These are phyloP conservation scores for Borostomias antarcticus DNA, from an alignment of 2,797 vertebrate species.

Conservation along the genomic window DNA sequence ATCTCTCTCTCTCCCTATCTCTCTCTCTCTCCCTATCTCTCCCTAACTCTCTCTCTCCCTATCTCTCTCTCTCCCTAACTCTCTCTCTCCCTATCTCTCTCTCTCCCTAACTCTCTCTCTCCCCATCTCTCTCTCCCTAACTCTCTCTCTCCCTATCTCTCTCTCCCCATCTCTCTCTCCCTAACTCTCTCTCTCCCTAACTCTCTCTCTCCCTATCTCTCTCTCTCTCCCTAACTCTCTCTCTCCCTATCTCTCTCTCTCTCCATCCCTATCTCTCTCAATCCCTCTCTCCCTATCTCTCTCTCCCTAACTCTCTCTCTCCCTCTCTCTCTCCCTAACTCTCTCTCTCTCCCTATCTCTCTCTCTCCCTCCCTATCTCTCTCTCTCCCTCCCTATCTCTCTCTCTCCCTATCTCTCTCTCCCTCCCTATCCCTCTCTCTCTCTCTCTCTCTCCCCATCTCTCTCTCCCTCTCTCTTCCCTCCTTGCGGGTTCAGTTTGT, in stretches of 20 bases:
- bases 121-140: not conserved
- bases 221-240: no score
- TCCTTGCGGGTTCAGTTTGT: not conserved
- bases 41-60: not conserved
- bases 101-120: no score
- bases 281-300: not conserved
- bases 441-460: not conserved
- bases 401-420: not conserved
- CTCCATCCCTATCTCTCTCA: not conserved
- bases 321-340: not conserved
- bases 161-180: no score
- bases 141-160: no score
- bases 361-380: constrained; percentile 8
- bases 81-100: no score
- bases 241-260: no score
- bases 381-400: constrained; percentile 1
- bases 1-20: not conserved
- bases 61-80: not conserved
- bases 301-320: not conserved
- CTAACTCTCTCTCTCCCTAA: no score
- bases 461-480: not conserved
- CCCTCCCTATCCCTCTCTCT: not conserved
- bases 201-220: no score
- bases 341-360: not conserved
- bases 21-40: constrained; percentile 6